phyloP scores from a whole-genome alignment of 2,797 vertebrate species.

The Poeciliopsis presidionis region DNA sequence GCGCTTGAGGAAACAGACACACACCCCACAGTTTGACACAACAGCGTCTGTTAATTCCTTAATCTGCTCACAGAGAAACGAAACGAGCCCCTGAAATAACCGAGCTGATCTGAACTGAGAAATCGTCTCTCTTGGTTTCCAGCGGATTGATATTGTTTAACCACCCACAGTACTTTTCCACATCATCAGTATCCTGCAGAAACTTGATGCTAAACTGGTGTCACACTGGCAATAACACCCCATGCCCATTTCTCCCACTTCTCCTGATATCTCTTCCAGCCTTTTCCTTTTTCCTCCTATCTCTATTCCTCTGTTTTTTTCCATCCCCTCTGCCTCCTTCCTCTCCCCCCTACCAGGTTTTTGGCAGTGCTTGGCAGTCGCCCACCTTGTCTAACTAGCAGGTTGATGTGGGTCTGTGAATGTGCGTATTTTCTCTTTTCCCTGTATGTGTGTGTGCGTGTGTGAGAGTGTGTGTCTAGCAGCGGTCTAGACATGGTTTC shows the following conservation, averaged over 20 bases:
- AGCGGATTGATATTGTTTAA: slow-evolving; percentile 15
- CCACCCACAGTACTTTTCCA: slow-evolving; percentile 38
- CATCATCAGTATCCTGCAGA: slow-evolving; percentile 18
- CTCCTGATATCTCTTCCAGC: slow-evolving; percentile 30
- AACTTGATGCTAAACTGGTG: slow-evolving; percentile 25
- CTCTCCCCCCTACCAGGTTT: slow-evolving; percentile 45
- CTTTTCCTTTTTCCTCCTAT: slow-evolving; percentile 46
- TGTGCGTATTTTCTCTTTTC: slow-evolving; percentile 44
- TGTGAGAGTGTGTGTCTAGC: slow-evolving; percentile 48
- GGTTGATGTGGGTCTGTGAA: slow-evolving; percentile 65
- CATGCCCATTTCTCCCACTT: slow-evolving; percentile 42
- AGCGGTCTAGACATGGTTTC: slow-evolving; percentile 80
- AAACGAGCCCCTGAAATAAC: neutral
- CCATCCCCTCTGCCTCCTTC: slow-evolving; percentile 2
- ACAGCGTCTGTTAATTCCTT: neutral
- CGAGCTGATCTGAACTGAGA: neutral
- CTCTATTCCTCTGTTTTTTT: slow-evolving; percentile 52
- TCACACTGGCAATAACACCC: slow-evolving; percentile 33
- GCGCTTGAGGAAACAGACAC: neutral
- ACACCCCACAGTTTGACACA: neutral
- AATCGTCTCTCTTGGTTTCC: neutral
- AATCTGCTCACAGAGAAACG: neutral
- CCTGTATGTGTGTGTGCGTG: slow-evolving; percentile 39
- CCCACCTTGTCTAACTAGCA: slow-evolving; percentile 77
- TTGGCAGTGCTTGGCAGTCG: slow-evolving; percentile 72